Conservation (phyloP, 2,797 vertebrate species). For the Ceryle rudis region DNA sequence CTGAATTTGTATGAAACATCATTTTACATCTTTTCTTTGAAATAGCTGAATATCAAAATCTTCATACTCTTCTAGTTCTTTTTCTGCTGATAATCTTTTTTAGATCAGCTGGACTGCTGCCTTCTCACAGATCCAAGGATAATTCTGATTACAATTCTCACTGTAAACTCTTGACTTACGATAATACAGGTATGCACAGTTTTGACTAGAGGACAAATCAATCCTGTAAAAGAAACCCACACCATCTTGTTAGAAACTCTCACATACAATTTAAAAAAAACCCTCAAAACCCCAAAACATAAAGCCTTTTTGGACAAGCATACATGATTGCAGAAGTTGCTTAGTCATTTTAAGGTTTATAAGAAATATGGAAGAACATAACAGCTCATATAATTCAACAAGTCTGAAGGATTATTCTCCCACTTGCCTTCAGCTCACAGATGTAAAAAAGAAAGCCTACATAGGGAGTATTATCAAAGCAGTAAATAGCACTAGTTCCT, state of each 20-base stretch:
- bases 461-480: no score
- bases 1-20: neutral
- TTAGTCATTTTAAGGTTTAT: neutral
- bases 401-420: neutral
- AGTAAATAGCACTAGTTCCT: no score
- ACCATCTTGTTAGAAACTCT: neutral
- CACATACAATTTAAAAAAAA: neutral
- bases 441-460: no score
- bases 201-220: neutral
- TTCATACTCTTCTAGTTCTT: neutral
- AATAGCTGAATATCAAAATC: neutral
- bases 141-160: neutral
- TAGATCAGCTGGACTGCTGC: neutral
- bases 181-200: neutral
- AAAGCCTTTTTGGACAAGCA: neutral
- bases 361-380: neutral
- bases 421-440: neutral
- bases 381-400: neutral
- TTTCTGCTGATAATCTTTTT: neutral
- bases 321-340: neutral
- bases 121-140: neutral
- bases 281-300: rapidly evolving
- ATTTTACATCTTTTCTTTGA: neutral
- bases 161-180: neutral
- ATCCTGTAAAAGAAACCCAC: neutral